A percentile compares a stretch with the other conserved stretches of the same genome.
These are phyloP conservation scores for Limnephilus rhombicus DNA, from an alignment of 2,888 invertebrate genomes.

Conservation along the genomic window DNA sequence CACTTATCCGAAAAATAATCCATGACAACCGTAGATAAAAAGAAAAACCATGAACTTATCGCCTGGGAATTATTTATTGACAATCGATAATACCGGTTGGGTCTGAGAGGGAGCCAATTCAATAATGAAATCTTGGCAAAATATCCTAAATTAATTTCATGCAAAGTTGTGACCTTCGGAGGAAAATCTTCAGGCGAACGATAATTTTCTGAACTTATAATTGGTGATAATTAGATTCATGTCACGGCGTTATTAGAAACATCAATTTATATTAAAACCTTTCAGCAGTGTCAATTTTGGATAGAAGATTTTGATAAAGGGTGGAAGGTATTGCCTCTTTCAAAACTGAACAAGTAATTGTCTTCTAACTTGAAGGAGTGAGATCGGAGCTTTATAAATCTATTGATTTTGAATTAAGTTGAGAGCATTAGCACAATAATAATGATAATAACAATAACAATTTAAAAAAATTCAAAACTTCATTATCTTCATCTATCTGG, in stretches of 20 bases:
- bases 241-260: background rate
- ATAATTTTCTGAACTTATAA: background rate
- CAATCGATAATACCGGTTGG: background rate
- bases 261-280: background rate
- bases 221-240: background rate
- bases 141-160: background rate
- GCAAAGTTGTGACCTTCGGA: background rate
- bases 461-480: no score
- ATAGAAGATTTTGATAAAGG: background rate
- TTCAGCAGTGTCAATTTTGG: background rate
- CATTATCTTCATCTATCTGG: no score
- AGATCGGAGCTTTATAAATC: background rate
- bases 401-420: background rate
- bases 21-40: background rate
- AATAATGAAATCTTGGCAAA: background rate
- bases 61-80: background rate
- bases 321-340: background rate
- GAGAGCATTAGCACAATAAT: background rate
- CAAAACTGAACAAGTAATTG: background rate
- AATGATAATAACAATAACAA: no score
- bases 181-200: background rate
- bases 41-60: background rate
- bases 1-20: background rate
- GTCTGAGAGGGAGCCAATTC: background rate
- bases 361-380: background rate